Percentiles rank a stretch among this genome's conserved stretches.
Conservation (phyloP, 2,113 vertebrate species). For the Notothenia rossii region DNA sequence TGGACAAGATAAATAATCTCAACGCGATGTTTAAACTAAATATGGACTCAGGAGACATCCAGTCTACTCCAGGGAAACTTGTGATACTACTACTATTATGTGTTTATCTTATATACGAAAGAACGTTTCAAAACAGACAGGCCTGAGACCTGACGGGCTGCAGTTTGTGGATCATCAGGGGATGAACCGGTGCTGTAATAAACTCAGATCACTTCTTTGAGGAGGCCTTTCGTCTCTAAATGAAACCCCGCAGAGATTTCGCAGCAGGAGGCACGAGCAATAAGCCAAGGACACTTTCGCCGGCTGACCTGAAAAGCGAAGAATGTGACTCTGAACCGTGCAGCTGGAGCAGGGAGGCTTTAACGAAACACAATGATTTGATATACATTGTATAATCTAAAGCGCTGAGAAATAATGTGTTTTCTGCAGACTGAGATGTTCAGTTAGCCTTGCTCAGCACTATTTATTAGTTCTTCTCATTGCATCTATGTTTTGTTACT, state of each 20-base stretch:
- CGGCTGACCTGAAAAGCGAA: constrained; percentile 14
- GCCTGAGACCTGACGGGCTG: constrained; percentile 4
- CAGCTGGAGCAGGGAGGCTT: constrained; percentile 20
- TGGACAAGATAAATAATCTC: constrained; percentile 2
- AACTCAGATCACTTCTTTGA: constrained; percentile 39
- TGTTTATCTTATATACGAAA: background rate
- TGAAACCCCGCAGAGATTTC: constrained; percentile 14
- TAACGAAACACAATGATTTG: background rate
- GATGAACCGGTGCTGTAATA: constrained; percentile 11
- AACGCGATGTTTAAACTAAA: constrained; percentile 15
- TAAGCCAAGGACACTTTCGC: constrained; percentile 33
- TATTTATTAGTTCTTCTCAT: too few relatives aligned
- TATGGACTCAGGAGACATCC: background rate
- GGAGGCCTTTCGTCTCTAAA: constrained; percentile 26
- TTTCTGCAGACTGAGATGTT: too few relatives aligned
- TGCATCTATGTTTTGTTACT: too few relatives aligned
- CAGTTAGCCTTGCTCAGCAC: too few relatives aligned
- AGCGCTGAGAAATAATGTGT: background rate
- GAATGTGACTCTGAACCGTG: constrained; percentile 24
- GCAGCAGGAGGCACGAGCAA: background rate
- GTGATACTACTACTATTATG: constrained; percentile 11
- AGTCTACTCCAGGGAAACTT: background rate
- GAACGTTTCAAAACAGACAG: background rate
- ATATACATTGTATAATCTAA: background rate
- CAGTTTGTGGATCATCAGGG: constrained; percentile 18